Conservation (phyloP, 2,888 invertebrate species). For the Odontocerum albicorne region DNA sequence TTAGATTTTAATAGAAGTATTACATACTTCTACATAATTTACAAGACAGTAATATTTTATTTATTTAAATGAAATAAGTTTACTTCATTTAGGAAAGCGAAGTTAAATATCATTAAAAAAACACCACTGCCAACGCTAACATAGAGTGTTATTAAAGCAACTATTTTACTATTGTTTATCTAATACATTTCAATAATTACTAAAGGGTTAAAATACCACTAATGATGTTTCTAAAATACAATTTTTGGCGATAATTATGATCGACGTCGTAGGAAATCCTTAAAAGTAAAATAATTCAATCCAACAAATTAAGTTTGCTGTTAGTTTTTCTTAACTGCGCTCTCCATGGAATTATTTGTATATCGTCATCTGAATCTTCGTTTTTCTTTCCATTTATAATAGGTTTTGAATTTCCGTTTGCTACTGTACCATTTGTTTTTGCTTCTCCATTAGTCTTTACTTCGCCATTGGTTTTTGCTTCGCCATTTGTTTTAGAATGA, state of each 20-base stretch:
- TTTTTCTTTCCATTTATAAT: slow-evolving; percentile 48
- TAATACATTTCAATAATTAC: too few relatives aligned
- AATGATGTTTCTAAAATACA: slow-evolving; percentile 5
- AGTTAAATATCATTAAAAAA: too few relatives aligned
- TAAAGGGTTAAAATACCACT: too few relatives aligned
- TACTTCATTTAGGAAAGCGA: too few relatives aligned
- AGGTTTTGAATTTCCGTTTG: slow-evolving; percentile 38
- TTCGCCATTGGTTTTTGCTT: slow-evolving; percentile 13
- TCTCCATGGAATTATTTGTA: slow-evolving; percentile 85
- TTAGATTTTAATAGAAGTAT: too few relatives aligned
- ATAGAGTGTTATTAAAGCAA: too few relatives aligned
- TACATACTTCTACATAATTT: too few relatives aligned
- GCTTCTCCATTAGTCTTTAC: slow-evolving; percentile 16
- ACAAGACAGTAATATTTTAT: too few relatives aligned
- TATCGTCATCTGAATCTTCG: slow-evolving; percentile 59
- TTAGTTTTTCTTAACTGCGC: slow-evolving; percentile 88
- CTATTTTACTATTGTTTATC: too few relatives aligned
- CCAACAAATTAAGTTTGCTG: slow-evolving; percentile 83
- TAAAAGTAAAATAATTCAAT: slow-evolving; percentile 41
- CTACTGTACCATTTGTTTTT: slow-evolving; percentile 16
- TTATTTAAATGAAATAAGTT: too few relatives aligned
- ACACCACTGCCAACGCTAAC: too few relatives aligned
- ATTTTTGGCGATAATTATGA: slow-evolving; percentile 1
- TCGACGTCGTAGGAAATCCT: slow-evolving; percentile 1
- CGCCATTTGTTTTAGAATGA: slow-evolving; percentile 18